Percentiles rank a stretch among this genome's conserved stretches.
Evolutionary conservation across 1,140 invertebrate species (phyloP).

Genomic region (Ips typographus): DNA sequence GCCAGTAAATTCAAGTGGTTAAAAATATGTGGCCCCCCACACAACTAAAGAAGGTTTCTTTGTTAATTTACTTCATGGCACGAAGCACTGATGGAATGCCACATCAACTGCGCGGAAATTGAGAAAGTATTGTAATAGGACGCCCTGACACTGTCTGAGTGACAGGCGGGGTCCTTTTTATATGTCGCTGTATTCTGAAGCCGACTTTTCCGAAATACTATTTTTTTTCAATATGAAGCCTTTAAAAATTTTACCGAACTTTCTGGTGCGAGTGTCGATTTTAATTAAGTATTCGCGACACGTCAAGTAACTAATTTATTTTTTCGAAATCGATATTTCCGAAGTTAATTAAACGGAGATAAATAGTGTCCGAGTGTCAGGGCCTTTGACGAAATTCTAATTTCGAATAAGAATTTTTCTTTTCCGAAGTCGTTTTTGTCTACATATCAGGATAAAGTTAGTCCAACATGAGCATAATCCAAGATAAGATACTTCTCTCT

Average conservation of each 20-base stretch:
- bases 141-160: slow-evolving; percentile 42
- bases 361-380: slow-evolving; percentile 17
- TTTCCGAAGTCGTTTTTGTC: background rate
- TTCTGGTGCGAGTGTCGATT: slow-evolving; percentile 14
- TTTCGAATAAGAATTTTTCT: slow-evolving; percentile 12
- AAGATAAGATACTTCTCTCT: no score
- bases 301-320: slow-evolving; percentile 25
- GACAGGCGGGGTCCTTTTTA: slow-evolving; percentile 52
- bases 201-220: slow-evolving; percentile 43
- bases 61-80: slow-evolving; percentile 51
- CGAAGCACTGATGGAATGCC: slow-evolving; percentile 52
- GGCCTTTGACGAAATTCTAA: slow-evolving; percentile 3
- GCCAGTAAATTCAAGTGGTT: background rate
- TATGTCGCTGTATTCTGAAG: slow-evolving; percentile 47
- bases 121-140: slow-evolving; percentile 53
- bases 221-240: slow-evolving; percentile 40
- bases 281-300: slow-evolving; percentile 23
- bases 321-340: slow-evolving; percentile 29
- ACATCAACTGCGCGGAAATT: slow-evolving; percentile 52
- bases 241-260: slow-evolving; percentile 12
- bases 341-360: slow-evolving; percentile 29
- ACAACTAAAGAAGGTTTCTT: slow-evolving; percentile 41
- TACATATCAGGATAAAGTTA: background rate
- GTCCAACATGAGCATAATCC: background rate
- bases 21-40: slow-evolving; percentile 7